A percentile compares a stretch with the other conserved stretches of the same genome.
Conservation (phyloP, 2,888 invertebrate species). For the Danaus chrysippus region DNA sequence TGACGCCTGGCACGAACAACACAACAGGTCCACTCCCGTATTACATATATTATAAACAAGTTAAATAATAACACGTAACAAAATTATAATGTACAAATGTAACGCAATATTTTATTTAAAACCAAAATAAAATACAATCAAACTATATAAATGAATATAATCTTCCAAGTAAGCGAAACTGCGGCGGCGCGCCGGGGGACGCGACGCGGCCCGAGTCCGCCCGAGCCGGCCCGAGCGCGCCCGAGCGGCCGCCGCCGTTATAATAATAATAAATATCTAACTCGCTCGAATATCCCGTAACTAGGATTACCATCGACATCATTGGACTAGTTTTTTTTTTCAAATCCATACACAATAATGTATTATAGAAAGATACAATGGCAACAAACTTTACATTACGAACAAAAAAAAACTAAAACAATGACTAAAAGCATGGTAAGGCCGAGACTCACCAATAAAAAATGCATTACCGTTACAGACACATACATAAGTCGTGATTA, state of each 20-base stretch:
- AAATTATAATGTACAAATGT: constrained; percentile 77
- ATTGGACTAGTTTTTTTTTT: constrained; percentile 73
- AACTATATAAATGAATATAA: constrained; percentile 48
- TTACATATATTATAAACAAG: constrained; percentile 70
- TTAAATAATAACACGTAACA: constrained; percentile 76
- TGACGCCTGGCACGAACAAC: too few relatives aligned
- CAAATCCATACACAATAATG: constrained; percentile 74
- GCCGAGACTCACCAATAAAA: constrained; percentile 71
- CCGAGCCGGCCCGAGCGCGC: constrained; percentile 18
- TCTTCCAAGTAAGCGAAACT: constrained; percentile 60
- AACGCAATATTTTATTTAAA: constrained; percentile 55
- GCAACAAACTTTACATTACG: constrained; percentile 74
- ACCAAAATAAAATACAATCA: constrained; percentile 61
- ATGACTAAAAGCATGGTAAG: constrained; percentile 77
- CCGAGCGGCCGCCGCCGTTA: constrained; percentile 28
- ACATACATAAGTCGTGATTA: constrained; percentile 78
- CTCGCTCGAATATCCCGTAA: constrained; percentile 50
- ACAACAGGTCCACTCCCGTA: too few relatives aligned
- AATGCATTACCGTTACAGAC: constrained; percentile 79
- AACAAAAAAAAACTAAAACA: constrained; percentile 71
- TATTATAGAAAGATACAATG: constrained; percentile 79
- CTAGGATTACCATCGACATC: constrained; percentile 44
- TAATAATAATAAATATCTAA: constrained; percentile 63
- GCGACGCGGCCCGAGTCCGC: constrained; percentile 31
- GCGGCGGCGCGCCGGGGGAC: constrained; percentile 29